These are phyloP conservation scores for Gymnoscelis rufifasciata DNA, from an alignment of 2,888 invertebrate species.

Conservation along the genomic window DNA sequence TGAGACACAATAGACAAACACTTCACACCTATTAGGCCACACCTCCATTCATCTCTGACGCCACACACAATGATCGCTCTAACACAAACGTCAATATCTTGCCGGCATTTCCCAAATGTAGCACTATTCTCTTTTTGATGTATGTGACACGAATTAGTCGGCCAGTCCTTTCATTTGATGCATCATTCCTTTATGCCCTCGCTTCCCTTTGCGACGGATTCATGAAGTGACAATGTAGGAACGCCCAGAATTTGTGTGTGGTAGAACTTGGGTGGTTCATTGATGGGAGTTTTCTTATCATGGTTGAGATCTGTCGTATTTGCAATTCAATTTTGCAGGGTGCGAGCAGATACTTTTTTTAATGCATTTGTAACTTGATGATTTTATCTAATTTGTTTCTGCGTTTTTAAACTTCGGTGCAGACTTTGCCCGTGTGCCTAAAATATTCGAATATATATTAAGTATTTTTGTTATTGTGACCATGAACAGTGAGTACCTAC, in stretches of 20 bases:
- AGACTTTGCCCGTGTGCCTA: too few species aligned
- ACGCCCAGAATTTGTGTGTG: conserved; percentile 70
- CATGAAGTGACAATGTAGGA: conserved; percentile 66
- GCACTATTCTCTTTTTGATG: conserved; percentile 67
- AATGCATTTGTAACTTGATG: not conserved
- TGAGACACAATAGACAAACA: conserved; percentile 63
- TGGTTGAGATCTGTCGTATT: not conserved
- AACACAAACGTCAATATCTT: conserved; percentile 69
- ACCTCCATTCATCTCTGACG: conserved; percentile 70
- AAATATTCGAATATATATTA: too few species aligned
- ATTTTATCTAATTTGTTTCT: not conserved
- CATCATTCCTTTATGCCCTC: conserved; percentile 27
- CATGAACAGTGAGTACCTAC: too few species aligned
- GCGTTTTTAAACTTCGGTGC: too few species aligned
- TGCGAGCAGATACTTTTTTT: not conserved
- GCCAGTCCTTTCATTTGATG: conserved; percentile 56
- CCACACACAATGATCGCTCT: conserved; percentile 65
- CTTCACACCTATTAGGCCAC: conserved; percentile 76
- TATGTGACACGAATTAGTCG: conserved; percentile 75
- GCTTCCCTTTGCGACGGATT: conserved; percentile 58
- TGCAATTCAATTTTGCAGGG: not conserved
- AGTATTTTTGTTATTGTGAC: too few species aligned
- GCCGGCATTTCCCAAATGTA: conserved; percentile 51
- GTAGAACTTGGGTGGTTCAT: conserved; percentile 65
- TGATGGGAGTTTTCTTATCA: conserved; percentile 13